phyloP scores from a whole-genome alignment of 2,113 vertebrate species.

The Corythaixoides concolor region DNA sequence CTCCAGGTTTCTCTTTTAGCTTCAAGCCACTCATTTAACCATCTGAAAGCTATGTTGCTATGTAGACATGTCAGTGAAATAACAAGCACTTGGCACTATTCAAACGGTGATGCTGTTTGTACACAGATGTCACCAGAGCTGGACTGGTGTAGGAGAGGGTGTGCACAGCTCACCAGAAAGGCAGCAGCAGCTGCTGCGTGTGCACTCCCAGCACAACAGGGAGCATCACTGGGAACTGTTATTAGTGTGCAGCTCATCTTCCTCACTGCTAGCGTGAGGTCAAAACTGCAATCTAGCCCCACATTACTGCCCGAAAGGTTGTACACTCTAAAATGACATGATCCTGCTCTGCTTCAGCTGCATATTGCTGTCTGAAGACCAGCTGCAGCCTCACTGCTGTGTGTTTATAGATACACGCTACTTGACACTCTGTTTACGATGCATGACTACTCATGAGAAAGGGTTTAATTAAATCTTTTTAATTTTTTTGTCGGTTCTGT shows the following conservation, averaged over 20 bases:
- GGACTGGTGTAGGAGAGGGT: background rate
- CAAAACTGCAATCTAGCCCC: background rate
- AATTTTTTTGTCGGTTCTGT: background rate
- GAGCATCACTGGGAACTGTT: background rate
- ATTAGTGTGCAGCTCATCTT: background rate
- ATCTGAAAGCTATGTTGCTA: background rate
- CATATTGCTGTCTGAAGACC: background rate
- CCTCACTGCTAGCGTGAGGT: background rate
- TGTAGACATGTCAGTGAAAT: background rate
- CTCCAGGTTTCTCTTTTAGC: background rate
- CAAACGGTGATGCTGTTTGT: background rate
- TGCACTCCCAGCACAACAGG: background rate
- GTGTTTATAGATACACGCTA: background rate
- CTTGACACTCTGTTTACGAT: background rate
- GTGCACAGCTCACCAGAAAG: accelerated
- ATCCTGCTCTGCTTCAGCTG: background rate
- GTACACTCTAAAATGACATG: background rate
- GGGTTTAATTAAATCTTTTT: background rate
- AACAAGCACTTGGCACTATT: background rate
- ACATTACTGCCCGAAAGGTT: background rate
- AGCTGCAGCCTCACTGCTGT: background rate
- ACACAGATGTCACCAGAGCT: background rate
- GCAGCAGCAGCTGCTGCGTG: background rate
- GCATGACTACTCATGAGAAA: background rate
- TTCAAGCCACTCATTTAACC: background rate